Conservation (phyloP, 2,113 vertebrate species). For the Muntiacus muntjak region DNA sequence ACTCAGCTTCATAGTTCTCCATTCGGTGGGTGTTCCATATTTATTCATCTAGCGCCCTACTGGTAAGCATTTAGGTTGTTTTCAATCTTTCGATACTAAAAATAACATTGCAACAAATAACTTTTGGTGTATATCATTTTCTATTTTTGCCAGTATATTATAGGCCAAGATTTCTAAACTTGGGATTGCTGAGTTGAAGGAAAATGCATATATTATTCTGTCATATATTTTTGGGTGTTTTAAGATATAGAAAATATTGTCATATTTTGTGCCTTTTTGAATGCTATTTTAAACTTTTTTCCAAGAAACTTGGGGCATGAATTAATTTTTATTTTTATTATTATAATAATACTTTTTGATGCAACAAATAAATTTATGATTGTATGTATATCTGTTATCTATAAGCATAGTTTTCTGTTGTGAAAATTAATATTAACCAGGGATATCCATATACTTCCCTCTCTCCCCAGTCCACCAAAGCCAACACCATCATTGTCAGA, state of each 20-base stretch:
- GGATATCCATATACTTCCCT: neutral
- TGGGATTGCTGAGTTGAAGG: neutral
- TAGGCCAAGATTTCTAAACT: neutral
- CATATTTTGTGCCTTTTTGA: neutral
- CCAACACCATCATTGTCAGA: neutral
- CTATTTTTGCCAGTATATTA: neutral
- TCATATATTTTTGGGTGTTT: neutral
- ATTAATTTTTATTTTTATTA: conserved; percentile 3
- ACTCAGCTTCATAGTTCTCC: neutral
- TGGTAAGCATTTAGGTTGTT: neutral
- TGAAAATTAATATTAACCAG: neutral
- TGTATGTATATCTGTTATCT: neutral
- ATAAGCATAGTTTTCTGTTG: neutral
- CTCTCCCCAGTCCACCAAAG: neutral
- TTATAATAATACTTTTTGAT: neutral
- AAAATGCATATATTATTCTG: neutral
- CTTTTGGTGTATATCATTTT: neutral
- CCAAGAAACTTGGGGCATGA: neutral
- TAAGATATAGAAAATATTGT: neutral
- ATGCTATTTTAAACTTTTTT: neutral
- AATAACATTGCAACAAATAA: neutral
- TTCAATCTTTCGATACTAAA: neutral
- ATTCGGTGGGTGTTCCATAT: neutral
- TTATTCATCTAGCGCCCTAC: neutral
- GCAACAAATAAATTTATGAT: neutral